Evolutionary conservation across 2,797 vertebrate genomes (phyloP).

Genomic region (Lepus oiostolus): DNA sequence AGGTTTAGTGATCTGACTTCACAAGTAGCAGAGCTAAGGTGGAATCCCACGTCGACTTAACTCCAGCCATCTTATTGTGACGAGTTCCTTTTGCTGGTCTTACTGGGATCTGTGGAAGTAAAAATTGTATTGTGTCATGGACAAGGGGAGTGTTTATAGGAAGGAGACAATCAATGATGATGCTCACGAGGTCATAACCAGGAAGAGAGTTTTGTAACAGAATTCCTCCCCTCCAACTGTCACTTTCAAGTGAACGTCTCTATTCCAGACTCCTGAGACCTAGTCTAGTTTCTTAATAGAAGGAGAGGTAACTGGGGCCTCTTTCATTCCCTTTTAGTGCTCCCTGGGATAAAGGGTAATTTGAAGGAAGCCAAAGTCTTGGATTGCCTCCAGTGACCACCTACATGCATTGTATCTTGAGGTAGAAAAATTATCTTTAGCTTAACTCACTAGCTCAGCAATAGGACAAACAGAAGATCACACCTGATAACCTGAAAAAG

Average conservation of each 20-base stretch:
- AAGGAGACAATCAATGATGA: not conserved
- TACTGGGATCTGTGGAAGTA: not conserved
- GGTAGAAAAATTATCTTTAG: not conserved
- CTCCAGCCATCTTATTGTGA: not conserved
- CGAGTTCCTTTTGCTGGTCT: not conserved
- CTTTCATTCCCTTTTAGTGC: not conserved
- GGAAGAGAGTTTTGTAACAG: not conserved
- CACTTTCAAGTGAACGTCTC: not conserved
- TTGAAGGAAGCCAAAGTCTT: conserved; percentile 8
- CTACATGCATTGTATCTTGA: not conserved
- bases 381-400: not conserved
- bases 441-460: not conserved
- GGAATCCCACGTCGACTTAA: not conserved
- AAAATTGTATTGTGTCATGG: not conserved
- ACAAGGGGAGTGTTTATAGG: not conserved
- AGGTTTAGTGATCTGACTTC: not conserved
- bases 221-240: not conserved
- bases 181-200: not conserved
- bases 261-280: conserved; percentile 9
- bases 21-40: not conserved
- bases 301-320: not conserved
- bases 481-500: not conserved
- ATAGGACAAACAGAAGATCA: not conserved
- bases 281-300: not conserved
- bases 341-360: not conserved